These are phyloP conservation scores for Oscarella lobularis DNA, from an alignment of 37 sponge, comb jelly and placozoan species.

Conservation along the genomic window DNA sequence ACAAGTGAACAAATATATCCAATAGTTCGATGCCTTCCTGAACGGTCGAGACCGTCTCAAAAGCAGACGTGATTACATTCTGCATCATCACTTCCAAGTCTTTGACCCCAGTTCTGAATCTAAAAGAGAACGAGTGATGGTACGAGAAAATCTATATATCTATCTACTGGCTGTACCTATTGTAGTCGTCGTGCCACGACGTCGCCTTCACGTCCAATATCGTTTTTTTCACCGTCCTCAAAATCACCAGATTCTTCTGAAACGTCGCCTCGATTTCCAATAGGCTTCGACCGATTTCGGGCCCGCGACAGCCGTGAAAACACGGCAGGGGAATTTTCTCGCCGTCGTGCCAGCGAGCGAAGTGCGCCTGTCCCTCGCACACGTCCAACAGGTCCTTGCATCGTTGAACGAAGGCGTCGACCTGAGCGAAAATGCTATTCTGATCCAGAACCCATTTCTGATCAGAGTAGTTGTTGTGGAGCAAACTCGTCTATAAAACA, in stretches of 20 bases:
- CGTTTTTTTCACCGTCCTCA: slow-evolving; percentile 55
- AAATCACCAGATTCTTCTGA: slow-evolving; percentile 54
- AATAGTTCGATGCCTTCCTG: slow-evolving; percentile 87
- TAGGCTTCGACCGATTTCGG: slow-evolving; percentile 68
- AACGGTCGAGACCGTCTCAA: slow-evolving; percentile 65
- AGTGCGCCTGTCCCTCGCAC: slow-evolving; percentile 84
- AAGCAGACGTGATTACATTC: slow-evolving; percentile 78
- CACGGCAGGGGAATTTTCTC: slow-evolving; percentile 66
- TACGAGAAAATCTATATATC: neutral
- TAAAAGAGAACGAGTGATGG: slow-evolving; percentile 48
- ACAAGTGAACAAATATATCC: slow-evolving; percentile 74
- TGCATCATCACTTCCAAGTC: slow-evolving; percentile 98
- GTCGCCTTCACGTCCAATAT: slow-evolving; percentile 81
- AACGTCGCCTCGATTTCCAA: slow-evolving; percentile 92
- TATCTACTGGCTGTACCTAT: slow-evolving; percentile 6
- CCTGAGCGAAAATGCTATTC: slow-evolving; percentile 88
- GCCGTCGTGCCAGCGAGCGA: slow-evolving; percentile 66
- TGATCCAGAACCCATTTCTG: slow-evolving; percentile 83
- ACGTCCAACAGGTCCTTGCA: slow-evolving; percentile 92
- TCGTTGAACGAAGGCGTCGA: slow-evolving; percentile 97
- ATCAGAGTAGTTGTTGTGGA: slow-evolving; percentile 52
- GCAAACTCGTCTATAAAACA: slow-evolving; percentile 33
- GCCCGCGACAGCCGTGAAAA: slow-evolving; percentile 76
- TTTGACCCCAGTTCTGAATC: slow-evolving; percentile 76
- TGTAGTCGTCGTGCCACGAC: slow-evolving; percentile 31